A percentile compares a stretch with the other conserved stretches of the same genome.
These are phyloP conservation scores for Eulemur coronatus DNA, from an alignment of 2,797 vertebrate species.

Conservation along the genomic window DNA sequence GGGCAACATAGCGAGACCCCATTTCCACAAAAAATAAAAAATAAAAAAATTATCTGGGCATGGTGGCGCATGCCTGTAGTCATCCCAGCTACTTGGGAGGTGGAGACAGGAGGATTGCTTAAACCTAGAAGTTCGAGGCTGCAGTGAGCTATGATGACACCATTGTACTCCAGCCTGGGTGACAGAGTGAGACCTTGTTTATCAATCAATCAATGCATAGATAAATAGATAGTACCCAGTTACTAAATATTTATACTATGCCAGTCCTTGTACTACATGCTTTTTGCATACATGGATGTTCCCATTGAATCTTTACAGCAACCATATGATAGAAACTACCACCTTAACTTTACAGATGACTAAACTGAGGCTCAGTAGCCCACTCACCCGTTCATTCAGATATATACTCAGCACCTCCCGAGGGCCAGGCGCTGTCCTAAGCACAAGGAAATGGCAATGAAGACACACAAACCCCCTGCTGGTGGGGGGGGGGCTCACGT, in stretches of 20 bases:
- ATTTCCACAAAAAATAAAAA: neutral
- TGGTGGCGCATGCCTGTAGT: neutral
- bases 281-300: neutral
- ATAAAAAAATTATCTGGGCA: neutral
- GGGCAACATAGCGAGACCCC: neutral
- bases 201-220: neutral
- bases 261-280: neutral
- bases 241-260: neutral
- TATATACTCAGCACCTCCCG: no score
- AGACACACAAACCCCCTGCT: neutral
- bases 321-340: neutral
- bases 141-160: neutral
- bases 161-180: neutral
- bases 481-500: fast-evolving
- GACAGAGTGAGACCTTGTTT: neutral
- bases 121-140: neutral
- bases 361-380: neutral
- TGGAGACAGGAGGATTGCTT: neutral
- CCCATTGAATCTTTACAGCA: neutral
- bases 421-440: fast-evolving
- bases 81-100: neutral
- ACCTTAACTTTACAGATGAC: neutral
- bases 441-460: fast-evolving
- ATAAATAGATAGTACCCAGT: neutral
- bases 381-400: neutral